Evolutionary conservation across 2,888 invertebrate genomes (phyloP).

Genomic region (Criorhina ranunculi): DNA sequence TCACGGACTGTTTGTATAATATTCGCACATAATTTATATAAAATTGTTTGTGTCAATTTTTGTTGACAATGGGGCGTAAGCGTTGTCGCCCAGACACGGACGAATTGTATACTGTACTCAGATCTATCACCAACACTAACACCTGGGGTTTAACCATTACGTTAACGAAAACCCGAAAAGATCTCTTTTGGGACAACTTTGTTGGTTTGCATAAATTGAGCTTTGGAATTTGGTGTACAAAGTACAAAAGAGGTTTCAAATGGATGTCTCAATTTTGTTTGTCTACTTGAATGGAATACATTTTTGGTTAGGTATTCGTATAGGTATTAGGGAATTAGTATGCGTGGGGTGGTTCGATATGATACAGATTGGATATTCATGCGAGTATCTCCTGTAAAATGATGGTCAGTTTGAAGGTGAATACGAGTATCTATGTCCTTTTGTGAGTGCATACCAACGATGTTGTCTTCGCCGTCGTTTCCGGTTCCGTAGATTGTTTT

Average conservation of each 20-base stretch:
- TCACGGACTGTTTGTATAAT: constrained; percentile 65
- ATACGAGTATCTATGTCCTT: not conserved
- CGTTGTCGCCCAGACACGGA: too few relatives aligned
- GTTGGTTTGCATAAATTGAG: constrained; percentile 21
- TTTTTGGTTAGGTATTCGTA: not conserved
- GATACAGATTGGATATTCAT: constrained; percentile 46
- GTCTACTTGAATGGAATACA: constrained; percentile 8
- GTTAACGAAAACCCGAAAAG: constrained; percentile 29
- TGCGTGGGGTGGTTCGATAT: constrained; percentile 3
- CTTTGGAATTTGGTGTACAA: constrained; percentile 17
- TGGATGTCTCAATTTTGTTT: constrained; percentile 44
- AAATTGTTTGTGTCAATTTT: constrained; percentile 25
- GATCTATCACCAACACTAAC: not conserved
- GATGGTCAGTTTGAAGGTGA: constrained; percentile 13
- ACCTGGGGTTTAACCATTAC: constrained; percentile 5
- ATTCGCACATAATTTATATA: constrained; percentile 58
- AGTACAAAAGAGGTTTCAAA: constrained; percentile 38
- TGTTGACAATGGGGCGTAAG: constrained; percentile 11
- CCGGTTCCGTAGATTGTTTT: constrained; percentile 30
- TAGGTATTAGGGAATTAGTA: constrained; percentile 19
- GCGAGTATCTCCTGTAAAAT: not conserved
- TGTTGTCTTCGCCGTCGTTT: not conserved
- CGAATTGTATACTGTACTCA: too few relatives aligned
- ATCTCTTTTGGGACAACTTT: constrained; percentile 32
- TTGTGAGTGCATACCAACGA: not conserved